These are phyloP conservation scores for Pseudococcus viburni DNA, from an alignment of 2,888 invertebrate species.

Conservation along the genomic window DNA sequence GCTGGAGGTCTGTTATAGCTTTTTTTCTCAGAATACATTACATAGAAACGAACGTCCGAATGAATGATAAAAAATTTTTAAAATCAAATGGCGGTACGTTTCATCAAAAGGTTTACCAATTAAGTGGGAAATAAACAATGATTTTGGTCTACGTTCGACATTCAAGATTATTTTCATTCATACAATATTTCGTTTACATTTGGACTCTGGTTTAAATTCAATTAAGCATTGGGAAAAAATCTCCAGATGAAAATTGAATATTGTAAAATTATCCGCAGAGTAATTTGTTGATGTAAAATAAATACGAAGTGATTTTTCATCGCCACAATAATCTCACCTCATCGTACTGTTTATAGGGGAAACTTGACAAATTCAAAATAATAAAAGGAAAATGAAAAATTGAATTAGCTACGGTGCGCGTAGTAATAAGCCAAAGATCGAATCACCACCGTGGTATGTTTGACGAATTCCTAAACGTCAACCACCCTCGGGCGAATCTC, in stretches of 20 bases:
- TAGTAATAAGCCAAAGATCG: constrained; percentile 23
- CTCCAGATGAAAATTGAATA: not conserved
- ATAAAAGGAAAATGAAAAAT: constrained; percentile 29
- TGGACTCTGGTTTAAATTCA: not conserved
- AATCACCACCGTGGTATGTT: constrained; percentile 25
- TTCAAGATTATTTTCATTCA: too few species aligned
- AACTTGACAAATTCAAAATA: constrained; percentile 52
- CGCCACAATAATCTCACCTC: not conserved
- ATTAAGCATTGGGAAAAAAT: not conserved
- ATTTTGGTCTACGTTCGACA: not conserved
- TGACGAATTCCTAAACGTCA: constrained; percentile 37
- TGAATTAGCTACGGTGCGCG: not conserved
- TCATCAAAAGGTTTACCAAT: constrained; percentile 20
- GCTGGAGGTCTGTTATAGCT: constrained; percentile 33
- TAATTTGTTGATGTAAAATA: not conserved
- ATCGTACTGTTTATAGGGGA: not conserved
- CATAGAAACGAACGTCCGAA: not conserved
- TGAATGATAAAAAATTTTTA: constrained; percentile 43
- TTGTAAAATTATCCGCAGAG: not conserved
- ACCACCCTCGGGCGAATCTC: constrained; percentile 18
- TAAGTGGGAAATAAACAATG: constrained; percentile 31
- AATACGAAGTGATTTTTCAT: constrained; percentile 10
- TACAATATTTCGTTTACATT: not conserved
- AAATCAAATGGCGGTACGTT: constrained; percentile 30
- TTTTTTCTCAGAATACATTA: constrained; percentile 47